Percentiles rank a stretch among this genome's conserved stretches.
These are phyloP conservation scores for Acipenser transmontanus DNA, from an alignment of 2,797 vertebrate genomes.

Conservation along the genomic window DNA sequence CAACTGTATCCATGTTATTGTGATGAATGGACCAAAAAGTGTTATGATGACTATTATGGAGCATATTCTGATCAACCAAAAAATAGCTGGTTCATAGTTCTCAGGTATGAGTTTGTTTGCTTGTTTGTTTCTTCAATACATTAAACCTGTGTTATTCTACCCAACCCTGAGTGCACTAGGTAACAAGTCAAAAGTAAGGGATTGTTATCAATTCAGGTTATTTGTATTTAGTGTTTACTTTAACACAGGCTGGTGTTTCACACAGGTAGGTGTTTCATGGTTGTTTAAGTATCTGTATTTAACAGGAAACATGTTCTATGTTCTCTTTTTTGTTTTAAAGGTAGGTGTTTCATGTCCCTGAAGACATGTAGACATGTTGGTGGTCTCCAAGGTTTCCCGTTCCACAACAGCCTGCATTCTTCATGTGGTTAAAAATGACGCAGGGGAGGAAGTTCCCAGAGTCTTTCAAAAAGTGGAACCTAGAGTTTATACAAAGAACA, in stretches of 20 bases:
- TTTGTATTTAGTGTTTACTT: too few species aligned
- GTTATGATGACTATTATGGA: slow-evolving; percentile 68
- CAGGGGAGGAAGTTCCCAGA: slow-evolving; percentile 66
- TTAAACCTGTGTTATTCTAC: too few species aligned
- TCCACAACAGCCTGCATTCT: slow-evolving; percentile 61
- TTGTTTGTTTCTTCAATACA: too few species aligned
- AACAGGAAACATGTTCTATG: too few species aligned
- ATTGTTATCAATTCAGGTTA: too few species aligned
- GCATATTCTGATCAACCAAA: slow-evolving; percentile 54
- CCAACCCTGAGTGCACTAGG: too few species aligned
- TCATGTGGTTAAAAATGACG: slow-evolving; percentile 83
- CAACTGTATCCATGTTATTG: slow-evolving; percentile 67
- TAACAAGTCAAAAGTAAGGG: too few species aligned
- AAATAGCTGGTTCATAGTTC: slow-evolving; percentile 76
- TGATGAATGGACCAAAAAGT: slow-evolving; percentile 69
- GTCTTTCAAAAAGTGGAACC: slow-evolving; percentile 64
- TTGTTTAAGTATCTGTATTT: too few species aligned
- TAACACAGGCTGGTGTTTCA: too few species aligned
- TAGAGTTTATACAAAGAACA: slow-evolving; percentile 70
- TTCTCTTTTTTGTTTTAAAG: too few species aligned
- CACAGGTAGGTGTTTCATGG: too few species aligned
- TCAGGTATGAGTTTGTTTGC: slow-evolving; percentile 60
- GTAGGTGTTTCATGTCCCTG: slow-evolving; percentile 68
- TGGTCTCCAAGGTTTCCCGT: slow-evolving; percentile 68
- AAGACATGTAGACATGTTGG: slow-evolving; percentile 72